Percentiles rank a stretch among this genome's conserved stretches.
These are phyloP conservation scores for Apoda limacodes DNA, from an alignment of 2,888 invertebrate species.

Conservation along the genomic window DNA sequence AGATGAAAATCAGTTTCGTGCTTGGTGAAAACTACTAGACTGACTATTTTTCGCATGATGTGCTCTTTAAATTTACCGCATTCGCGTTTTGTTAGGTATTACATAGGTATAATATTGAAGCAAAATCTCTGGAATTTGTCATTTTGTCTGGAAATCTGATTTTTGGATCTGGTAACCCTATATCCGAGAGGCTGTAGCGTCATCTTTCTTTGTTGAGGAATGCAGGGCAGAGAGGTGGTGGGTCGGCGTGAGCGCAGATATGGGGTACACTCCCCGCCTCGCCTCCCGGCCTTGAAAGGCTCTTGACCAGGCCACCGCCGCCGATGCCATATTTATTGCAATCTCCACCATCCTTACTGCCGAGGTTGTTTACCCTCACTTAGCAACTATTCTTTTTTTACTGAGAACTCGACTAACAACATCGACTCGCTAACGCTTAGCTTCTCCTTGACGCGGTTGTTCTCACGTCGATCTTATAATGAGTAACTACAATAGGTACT, in stretches of 20 bases:
- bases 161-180: no score
- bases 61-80: no score
- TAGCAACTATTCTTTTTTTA: constrained; percentile 42
- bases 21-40: no score
- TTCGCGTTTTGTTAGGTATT: no score
- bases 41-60: no score
- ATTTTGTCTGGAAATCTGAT: no score
- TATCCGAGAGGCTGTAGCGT: no score
- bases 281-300: constrained; percentile 68
- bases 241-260: constrained; percentile 51
- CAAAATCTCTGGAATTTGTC: no score
- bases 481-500: constrained; percentile 63
- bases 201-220: constrained; percentile 40
- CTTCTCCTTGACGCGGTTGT: constrained; percentile 58
- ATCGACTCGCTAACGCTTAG: constrained; percentile 34
- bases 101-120: no score
- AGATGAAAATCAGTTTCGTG: no score
- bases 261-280: constrained; percentile 60
- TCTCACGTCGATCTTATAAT: constrained; percentile 63
- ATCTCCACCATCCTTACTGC: constrained; percentile 64
- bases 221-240: no score
- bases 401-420: constrained; percentile 40
- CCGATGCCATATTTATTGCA: constrained; percentile 67
- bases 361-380: constrained; percentile 67
- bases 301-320: constrained; percentile 66